phyloP scores from a whole-genome alignment of 1,140 invertebrate genomes.

The Caenorhabditis inopinata region DNA sequence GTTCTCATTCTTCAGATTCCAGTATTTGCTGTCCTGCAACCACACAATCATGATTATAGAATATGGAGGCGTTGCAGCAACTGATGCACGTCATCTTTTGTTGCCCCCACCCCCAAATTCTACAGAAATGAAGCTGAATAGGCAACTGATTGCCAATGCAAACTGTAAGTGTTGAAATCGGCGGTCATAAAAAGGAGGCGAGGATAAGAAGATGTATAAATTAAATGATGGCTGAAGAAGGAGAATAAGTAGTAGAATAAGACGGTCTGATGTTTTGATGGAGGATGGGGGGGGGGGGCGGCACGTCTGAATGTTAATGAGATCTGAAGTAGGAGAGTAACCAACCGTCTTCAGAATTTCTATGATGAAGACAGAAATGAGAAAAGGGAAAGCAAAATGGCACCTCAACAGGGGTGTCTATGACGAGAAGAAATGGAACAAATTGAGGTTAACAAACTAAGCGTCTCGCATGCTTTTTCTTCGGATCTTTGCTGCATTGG shows the following conservation, averaged over 20 bases:
- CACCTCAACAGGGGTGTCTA: conserved; percentile 33
- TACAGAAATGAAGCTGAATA: not conserved
- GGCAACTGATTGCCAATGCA: conserved; percentile 19
- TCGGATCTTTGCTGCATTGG: not conserved
- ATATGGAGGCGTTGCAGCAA: no score
- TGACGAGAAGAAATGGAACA: conserved; percentile 6
- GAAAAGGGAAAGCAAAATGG: no score
- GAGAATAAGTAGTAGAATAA: not conserved
- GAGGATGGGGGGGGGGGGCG: not conserved
- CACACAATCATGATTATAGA: no score
- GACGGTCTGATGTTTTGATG: conserved; percentile 8
- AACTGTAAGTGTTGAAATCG: not conserved
- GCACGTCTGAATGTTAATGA: not conserved
- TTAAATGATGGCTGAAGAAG: not conserved
- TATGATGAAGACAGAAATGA: no score
- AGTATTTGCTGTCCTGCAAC: no score
- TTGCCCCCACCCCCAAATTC: no score
- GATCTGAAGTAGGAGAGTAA: not conserved
- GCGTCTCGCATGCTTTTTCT: not conserved
- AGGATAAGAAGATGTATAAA: conserved; percentile 22
- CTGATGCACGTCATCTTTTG: no score
- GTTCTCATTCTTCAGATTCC: not conserved
- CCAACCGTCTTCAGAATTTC: no score
- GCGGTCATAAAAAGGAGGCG: conserved; percentile 27
- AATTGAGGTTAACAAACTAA: not conserved